Evolutionary conservation across 2,797 vertebrate species (phyloP).

Genomic region (Podarcis lilfordi): DNA sequence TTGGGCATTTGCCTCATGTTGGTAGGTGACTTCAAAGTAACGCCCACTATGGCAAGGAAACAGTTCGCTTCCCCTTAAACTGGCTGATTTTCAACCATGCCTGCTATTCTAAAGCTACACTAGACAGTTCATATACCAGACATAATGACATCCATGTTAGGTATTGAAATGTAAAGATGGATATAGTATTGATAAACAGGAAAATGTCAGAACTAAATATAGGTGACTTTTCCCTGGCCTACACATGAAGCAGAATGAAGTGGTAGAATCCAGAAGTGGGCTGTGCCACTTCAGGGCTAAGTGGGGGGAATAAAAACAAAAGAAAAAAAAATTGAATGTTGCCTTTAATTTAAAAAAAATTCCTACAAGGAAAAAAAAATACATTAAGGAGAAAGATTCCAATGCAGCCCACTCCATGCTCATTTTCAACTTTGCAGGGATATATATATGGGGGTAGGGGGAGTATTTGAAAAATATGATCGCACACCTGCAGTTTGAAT

Average conservation of each 20-base stretch:
- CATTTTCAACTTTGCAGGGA: background rate
- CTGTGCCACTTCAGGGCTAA: background rate
- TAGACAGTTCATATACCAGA: slow-evolving; percentile 32
- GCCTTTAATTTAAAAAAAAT: background rate
- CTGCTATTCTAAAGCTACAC: slow-evolving; percentile 38
- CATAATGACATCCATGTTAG: slow-evolving; percentile 52
- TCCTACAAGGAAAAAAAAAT: too few relatives aligned
- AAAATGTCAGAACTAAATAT: background rate
- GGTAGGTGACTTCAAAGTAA: slow-evolving; percentile 87
- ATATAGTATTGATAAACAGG: background rate
- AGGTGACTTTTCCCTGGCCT: background rate
- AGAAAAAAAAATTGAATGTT: background rate
- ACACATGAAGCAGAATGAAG: background rate
- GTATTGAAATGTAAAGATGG: background rate
- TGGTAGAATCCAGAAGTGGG: background rate
- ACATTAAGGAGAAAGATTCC: background rate
- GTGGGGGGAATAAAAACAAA: too few relatives aligned
- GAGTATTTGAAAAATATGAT: background rate
- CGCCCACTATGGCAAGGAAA: background rate
- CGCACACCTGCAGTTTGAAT: background rate
- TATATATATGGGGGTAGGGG: background rate
- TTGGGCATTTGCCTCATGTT: slow-evolving; percentile 67
- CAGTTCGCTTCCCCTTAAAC: slow-evolving; percentile 24
- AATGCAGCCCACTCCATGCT: background rate
- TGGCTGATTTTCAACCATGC: slow-evolving; percentile 1